These are phyloP conservation scores for Phortica variegata DNA, from an alignment of 1,140 invertebrate species.

Conservation along the genomic window DNA sequence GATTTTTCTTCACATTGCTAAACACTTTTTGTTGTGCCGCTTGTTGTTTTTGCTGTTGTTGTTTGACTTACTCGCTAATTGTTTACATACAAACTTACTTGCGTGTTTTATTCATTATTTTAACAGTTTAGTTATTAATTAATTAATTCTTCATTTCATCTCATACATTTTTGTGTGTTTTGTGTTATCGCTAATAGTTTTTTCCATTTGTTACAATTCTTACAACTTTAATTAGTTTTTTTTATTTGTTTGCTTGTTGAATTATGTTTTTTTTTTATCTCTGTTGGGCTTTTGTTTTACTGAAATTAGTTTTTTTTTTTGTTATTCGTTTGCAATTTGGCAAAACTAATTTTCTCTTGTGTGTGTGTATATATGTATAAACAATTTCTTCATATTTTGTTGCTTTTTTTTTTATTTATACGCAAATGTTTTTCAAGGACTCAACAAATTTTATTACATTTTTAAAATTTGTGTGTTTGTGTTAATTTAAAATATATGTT, in stretches of 20 bases:
- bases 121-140: conserved; percentile 33
- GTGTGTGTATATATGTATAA: conserved; percentile 24
- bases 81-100: too few relatives aligned
- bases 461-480: too few relatives aligned
- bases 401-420: conserved; percentile 18
- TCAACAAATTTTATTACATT: too few relatives aligned
- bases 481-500: too few relatives aligned
- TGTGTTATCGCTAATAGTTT: conserved; percentile 9
- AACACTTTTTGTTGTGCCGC: conserved; percentile 5
- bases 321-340: neutral
- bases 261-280: conserved; percentile 26
- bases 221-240: conserved; percentile 26
- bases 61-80: conserved; percentile 37
- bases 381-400: conserved; percentile 35
- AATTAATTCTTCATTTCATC: conserved; percentile 44
- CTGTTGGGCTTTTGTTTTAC: conserved; percentile 18
- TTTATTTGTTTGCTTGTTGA: conserved; percentile 22
- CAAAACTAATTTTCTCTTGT: too few relatives aligned
- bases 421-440: too few relatives aligned
- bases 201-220: conserved; percentile 40
- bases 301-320: conserved; percentile 9
- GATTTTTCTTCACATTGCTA: neutral
- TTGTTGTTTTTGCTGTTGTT: conserved; percentile 25
- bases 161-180: conserved; percentile 21
- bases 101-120: too few relatives aligned